A percentile compares a stretch with the other conserved stretches of the same genome.
phyloP scores from a whole-genome alignment of 2,113 vertebrate species.

The Donacobius atricapilla region DNA sequence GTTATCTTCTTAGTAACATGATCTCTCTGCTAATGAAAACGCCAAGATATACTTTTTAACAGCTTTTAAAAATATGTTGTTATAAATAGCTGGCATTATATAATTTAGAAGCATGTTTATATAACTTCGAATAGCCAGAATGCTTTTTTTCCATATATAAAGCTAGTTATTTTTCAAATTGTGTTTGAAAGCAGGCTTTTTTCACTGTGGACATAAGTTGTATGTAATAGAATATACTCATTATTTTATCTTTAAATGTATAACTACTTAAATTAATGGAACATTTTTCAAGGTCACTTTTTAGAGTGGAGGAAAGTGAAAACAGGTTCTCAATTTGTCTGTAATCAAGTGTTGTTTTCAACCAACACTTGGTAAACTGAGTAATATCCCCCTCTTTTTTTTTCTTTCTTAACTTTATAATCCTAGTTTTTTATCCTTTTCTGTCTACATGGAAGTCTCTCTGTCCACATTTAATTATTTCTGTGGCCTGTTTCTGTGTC shows the following conservation, averaged over 20 bases:
- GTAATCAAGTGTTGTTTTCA: background rate
- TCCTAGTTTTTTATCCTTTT: background rate
- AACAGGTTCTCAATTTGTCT: background rate
- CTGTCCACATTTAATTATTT: background rate
- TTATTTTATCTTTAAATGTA: background rate
- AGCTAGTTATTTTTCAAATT: background rate
- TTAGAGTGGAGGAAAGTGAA: background rate
- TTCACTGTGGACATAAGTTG: background rate
- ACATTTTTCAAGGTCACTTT: background rate
- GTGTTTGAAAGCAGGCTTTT: background rate
- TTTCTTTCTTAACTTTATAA: background rate
- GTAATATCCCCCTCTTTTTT: background rate
- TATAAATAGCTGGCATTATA: background rate
- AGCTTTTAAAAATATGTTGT: background rate
- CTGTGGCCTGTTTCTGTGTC: background rate
- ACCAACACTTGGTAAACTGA: background rate
- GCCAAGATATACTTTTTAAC: background rate
- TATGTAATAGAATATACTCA: background rate
- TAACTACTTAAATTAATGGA: background rate
- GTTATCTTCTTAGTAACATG: background rate
- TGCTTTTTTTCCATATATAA: background rate
- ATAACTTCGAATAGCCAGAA: background rate
- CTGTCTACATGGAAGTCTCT: background rate
- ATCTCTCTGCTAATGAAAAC: background rate
- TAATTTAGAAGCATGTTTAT: slow-evolving; percentile 11